phyloP scores from a whole-genome alignment of 2,888 invertebrate species.

The Catotricha subobsoleta region DNA sequence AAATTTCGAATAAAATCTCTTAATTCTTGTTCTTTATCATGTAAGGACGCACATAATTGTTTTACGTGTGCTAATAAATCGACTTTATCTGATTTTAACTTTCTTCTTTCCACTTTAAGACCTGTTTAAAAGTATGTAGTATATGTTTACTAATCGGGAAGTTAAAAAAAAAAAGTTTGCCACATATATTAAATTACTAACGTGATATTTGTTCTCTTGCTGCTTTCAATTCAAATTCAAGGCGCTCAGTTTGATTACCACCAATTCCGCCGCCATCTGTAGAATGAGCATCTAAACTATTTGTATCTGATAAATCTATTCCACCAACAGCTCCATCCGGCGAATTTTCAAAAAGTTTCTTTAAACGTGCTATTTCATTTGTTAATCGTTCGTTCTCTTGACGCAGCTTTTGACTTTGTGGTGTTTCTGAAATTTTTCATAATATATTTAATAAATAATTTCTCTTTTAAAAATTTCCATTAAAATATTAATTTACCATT shows the following conservation, averaged over 20 bases:
- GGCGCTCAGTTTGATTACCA: conserved; percentile 34
- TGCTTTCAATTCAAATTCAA: conserved; percentile 27
- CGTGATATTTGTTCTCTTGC: conserved; percentile 24
- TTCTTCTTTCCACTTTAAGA: conserved; percentile 74
- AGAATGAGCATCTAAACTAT: conserved; percentile 27
- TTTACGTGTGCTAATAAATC: conserved; percentile 89
- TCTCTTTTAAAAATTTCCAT: no score
- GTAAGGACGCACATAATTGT: conserved; percentile 80
- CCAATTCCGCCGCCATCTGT: conserved; percentile 22
- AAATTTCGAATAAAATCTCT: conserved; percentile 88
- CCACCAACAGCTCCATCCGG: conserved; percentile 38
- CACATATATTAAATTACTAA: conserved; percentile 6
- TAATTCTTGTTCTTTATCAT: conserved; percentile 86
- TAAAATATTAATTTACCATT: background rate
- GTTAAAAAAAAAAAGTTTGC: no score
- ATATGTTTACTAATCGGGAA: background rate
- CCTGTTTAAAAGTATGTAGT: conserved; percentile 38
- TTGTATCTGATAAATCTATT: conserved; percentile 24
- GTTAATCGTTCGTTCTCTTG: conserved; percentile 59
- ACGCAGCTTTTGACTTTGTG: conserved; percentile 25
- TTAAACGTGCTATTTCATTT: conserved; percentile 26
- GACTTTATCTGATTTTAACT: conserved; percentile 82
- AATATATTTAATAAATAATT: no score
- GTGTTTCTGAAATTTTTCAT: background rate
- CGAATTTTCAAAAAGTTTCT: conserved; percentile 34